Evolutionary conservation across 37 sponge, comb jelly and placozoan genomes (phyloP), one percentile per base, ranked within the genome.

Genomic region (Theonella swinhoei): DNA sequence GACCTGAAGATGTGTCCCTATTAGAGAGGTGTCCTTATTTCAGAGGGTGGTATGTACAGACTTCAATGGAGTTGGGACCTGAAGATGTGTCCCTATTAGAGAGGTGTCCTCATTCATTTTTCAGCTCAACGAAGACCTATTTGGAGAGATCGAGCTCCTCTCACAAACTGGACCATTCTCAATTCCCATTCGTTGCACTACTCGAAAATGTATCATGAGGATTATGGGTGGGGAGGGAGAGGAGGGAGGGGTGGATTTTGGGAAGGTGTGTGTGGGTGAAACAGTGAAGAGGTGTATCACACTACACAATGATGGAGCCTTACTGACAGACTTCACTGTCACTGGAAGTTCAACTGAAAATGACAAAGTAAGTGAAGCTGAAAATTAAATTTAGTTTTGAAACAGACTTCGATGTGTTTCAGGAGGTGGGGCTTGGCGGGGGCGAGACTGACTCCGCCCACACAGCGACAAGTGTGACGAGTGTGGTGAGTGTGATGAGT

Each of bases 161-260:
- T 81, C 95, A 22, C 95, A 97, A 71, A 95, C 98, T 47, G 98
- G 98, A 25, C 88, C 95, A 33, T 95, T 97, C 75, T 68, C 86
- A n/a, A 80, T 97, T 20, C 95, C 94, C 26, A 82, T 97, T 42
- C 73, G 77, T 34, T 95, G 95, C 80, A 41, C 54, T 60, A 88
- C 72, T 22, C 95, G 92, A 85, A 90, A 84, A 42, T 93, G 94
- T 54, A 38, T 75, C 28, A 14, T 47, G 54, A 47, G 54, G 54
- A 14, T 17, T 7, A 47, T 47, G 54, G 54, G 14, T 17, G 54
- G 14, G 54, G 54, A 47, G 54, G 35, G 59, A 47, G 54, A 47
- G 7, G 7, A 54, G 30, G 59, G 32, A 9, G 26, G 37, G 34
- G 72, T 97, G 35, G 87, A 90, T 72, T 97, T 97, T 88, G 93